phyloP scores from a whole-genome alignment of 1,140 invertebrate species.

The Drosophila biarmipes region DNA sequence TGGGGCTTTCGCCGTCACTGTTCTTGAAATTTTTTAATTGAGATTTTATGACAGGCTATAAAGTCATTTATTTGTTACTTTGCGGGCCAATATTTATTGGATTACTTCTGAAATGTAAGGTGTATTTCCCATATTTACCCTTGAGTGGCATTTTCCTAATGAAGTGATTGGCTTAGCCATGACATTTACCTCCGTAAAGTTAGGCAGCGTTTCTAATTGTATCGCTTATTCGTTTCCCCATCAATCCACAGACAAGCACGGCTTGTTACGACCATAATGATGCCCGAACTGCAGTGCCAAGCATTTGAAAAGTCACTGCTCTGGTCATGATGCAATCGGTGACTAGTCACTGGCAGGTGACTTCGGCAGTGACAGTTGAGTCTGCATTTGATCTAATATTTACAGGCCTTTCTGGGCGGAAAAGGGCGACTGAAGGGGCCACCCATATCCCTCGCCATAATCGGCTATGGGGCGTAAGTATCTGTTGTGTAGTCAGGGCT shows the following conservation, averaged over 20 bases:
- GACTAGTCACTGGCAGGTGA: conserved; percentile 4
- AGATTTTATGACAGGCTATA: background rate
- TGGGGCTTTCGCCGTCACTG: too few species aligned
- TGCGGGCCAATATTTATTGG: too few species aligned
- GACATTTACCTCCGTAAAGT: too few species aligned
- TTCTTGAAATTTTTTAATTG: background rate
- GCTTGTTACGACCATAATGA: background rate
- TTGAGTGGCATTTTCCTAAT: too few species aligned
- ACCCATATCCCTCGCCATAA: background rate
- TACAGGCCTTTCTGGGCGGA: background rate
- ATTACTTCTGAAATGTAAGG: too few species aligned
- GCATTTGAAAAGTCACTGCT: background rate
- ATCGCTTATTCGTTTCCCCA: too few species aligned
- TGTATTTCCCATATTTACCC: too few species aligned
- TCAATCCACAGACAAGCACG: background rate
- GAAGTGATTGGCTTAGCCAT: too few species aligned
- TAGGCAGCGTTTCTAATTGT: too few species aligned
- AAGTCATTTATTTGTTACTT: background rate
- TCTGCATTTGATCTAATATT: background rate
- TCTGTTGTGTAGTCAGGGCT: conserved; percentile 4
- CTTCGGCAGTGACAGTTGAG: background rate
- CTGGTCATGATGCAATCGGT: background rate
- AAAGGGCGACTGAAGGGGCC: too few species aligned
- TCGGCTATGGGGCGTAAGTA: conserved; percentile 1
- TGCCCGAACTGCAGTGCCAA: background rate